These are phyloP conservation scores for Podocnemis expansa DNA, from an alignment of 2,113 vertebrate species.

Conservation along the genomic window DNA sequence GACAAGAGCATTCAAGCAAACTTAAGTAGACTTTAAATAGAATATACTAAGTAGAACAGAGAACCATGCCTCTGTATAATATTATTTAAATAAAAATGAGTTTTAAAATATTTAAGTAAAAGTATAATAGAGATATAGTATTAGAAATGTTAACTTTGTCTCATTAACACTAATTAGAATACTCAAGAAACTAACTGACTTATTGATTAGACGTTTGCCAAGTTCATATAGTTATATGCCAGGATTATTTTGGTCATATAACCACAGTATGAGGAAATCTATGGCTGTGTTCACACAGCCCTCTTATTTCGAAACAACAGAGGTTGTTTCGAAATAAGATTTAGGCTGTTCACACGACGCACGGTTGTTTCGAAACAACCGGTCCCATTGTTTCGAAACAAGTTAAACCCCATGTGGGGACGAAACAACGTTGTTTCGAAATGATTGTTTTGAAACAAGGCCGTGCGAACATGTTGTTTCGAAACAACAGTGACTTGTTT, in stretches of 20 bases:
- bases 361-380: too few relatives aligned
- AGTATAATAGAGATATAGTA: neutral
- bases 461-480: too few relatives aligned
- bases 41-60: neutral
- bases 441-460: too few relatives aligned
- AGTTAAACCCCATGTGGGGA: too few relatives aligned
- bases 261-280: neutral
- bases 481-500: too few relatives aligned
- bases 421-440: too few relatives aligned
- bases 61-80: neutral
- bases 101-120: neutral
- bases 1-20: constrained; percentile 19
- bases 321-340: too few relatives aligned
- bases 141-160: neutral
- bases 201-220: neutral
- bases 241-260: neutral
- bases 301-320: too few relatives aligned
- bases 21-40: neutral
- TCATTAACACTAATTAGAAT: neutral
- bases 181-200: neutral
- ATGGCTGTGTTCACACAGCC: too few relatives aligned
- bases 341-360: too few relatives aligned
- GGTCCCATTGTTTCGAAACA: too few relatives aligned
- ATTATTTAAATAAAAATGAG: neutral
- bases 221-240: neutral